These are phyloP conservation scores for Pituophis catenifer DNA, from an alignment of 2,113 vertebrate genomes.

Conservation along the genomic window DNA sequence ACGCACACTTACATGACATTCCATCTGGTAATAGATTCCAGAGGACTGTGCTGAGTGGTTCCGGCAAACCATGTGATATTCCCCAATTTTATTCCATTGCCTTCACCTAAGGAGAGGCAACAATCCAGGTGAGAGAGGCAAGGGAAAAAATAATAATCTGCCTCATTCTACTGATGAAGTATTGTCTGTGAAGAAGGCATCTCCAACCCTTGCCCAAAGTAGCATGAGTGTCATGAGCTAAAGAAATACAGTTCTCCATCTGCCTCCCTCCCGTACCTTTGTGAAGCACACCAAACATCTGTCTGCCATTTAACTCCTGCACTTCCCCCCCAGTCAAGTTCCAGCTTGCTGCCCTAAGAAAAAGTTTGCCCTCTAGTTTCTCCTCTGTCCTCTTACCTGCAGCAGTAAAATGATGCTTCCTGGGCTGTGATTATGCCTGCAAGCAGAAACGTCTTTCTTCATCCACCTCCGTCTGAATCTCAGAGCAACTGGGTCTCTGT, in stretches of 20 bases:
- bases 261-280: background rate
- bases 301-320: background rate
- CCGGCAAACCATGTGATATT: background rate
- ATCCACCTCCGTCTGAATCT: slow-evolving; percentile 23
- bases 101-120: background rate
- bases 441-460: background rate
- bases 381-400: background rate
- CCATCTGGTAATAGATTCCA: slow-evolving; percentile 6
- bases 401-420: background rate
- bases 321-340: background rate
- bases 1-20: background rate
- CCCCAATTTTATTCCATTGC: background rate
- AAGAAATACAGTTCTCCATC: background rate
- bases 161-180: background rate
- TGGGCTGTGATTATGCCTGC: background rate
- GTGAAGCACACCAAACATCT: background rate
- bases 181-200: background rate
- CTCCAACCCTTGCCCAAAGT: background rate
- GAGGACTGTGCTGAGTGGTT: background rate
- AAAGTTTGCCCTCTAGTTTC: fast-evolving
- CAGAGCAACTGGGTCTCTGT: slow-evolving; percentile 15
- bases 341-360: background rate
- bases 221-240: background rate
- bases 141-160: background rate
- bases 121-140: background rate